Base-by-base conservation (phyloP, 2,888 invertebrate genomes). In the Terebella lapidaria region DNA sequence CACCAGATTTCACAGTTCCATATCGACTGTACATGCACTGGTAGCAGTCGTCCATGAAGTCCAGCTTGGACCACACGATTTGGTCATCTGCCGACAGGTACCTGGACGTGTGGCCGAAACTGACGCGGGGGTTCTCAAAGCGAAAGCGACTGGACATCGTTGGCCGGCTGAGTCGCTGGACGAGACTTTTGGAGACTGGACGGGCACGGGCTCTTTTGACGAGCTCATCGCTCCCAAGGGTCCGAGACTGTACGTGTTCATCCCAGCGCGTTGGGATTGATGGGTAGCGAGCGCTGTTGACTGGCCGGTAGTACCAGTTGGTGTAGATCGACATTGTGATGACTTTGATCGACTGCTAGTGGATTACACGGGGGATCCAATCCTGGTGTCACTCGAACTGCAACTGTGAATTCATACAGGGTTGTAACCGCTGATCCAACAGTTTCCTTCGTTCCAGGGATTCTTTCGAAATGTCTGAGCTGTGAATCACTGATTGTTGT, bases 21-120 rank as follows among this genome's bases (percentile, higher is more conserved):
- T 54, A 45, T 3, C 35, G 30, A 42, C 15, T 58, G 4, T 25
- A 58, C 45, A 58, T 15, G 26, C 58, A 58, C 4, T 24, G 15
- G 45, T 58, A 54, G 27, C 42, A n/a, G 24, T 58, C 58, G n/a
- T 20, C 18, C 30, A 58, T 20, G 20, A 35, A 55, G 3, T 28
- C 54, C 58, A 58, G 29, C 25, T 54, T 58, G 25, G n/a, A 20
- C 58, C 58, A 58, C 26, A 58, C 24, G 25, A 35, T 54, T n/a
- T 58, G 53, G 3, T 27, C 54, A 27, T 58, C 58, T 15, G 4
- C 15, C 24, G 54, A 45, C 15, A 26, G 24, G 35, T 35, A 42
- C 20, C 57, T 5, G 52, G 52, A 54, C 10, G 10, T 27, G 45
- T 54, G 45, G 3, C 4, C 42, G 35, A 26, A 55, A 45, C 42